A percentile compares a stretch with the other conserved stretches of the same genome.
These are phyloP conservation scores for Nudaria mundana DNA, from an alignment of 2,888 invertebrate species.

Conservation along the genomic window DNA sequence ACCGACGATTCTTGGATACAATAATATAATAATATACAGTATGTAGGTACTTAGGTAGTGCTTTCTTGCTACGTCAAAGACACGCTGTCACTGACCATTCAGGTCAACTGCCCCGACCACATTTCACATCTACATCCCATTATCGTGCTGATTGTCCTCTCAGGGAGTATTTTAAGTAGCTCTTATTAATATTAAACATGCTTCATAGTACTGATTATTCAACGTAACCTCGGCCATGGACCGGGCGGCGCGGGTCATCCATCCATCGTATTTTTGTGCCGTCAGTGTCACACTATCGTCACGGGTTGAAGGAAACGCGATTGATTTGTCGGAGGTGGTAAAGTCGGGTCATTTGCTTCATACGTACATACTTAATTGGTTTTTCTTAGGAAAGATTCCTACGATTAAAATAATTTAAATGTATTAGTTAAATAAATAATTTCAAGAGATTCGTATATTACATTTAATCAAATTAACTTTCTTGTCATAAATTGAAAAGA, in stretches of 20 bases:
- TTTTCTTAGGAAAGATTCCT: no score
- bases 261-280: slow-evolving; percentile 48
- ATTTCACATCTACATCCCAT: slow-evolving; percentile 55
- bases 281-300: slow-evolving; percentile 6
- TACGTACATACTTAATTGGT: no score
- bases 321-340: no score
- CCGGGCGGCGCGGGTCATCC: no score
- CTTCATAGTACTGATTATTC: slow-evolving; percentile 60
- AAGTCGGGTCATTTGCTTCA: no score
- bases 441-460: no score
- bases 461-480: no score
- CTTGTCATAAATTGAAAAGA: no score
- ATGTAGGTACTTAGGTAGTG: neutral
- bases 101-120: slow-evolving; percentile 57
- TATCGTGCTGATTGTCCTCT: slow-evolving; percentile 57
- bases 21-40: neutral
- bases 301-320: no score
- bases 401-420: no score
- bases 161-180: slow-evolving; percentile 61
- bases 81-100: slow-evolving; percentile 30
- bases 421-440: no score
- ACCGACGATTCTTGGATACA: neutral
- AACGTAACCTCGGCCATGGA: slow-evolving; percentile 66
- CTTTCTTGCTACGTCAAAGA: slow-evolving; percentile 8
- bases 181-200: slow-evolving; percentile 65